These are phyloP conservation scores for Rapana venosa DNA, from an alignment of 2,888 invertebrate genomes.

Conservation along the genomic window DNA sequence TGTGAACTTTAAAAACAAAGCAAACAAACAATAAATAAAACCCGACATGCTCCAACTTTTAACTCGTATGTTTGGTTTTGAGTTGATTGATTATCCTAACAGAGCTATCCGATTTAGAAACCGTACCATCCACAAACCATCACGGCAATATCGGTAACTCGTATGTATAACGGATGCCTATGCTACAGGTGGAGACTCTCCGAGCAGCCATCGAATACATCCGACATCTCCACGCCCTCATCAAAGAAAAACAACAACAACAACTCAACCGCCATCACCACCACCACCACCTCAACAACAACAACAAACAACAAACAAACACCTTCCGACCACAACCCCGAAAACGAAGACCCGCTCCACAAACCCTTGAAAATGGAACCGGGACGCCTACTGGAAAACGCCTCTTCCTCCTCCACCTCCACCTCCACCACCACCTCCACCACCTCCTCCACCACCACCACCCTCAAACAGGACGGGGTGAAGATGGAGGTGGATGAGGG, in stretches of 20 bases:
- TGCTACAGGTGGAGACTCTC: slow-evolving; percentile 46
- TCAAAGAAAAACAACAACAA: slow-evolving; percentile 19
- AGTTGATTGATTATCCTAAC: too few relatives aligned
- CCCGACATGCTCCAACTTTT: too few relatives aligned
- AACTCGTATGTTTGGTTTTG: too few relatives aligned
- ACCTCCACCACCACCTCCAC: background rate
- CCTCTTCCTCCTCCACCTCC: background rate
- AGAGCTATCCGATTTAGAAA: too few relatives aligned
- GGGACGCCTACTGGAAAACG: background rate
- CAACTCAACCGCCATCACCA: background rate
- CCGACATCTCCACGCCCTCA: slow-evolving; percentile 46
- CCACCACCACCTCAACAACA: background rate
- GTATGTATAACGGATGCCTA: too few relatives aligned
- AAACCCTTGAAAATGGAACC: background rate
- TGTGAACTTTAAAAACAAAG: too few relatives aligned
- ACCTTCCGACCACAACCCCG: background rate
- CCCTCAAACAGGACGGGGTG: background rate
- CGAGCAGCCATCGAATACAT: slow-evolving; percentile 52
- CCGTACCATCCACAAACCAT: too few relatives aligned
- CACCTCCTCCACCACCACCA: background rate
- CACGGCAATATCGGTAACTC: too few relatives aligned
- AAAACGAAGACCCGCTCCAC: background rate
- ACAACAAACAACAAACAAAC: background rate
- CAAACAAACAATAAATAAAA: too few relatives aligned
- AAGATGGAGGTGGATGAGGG: slow-evolving; percentile 20